Base-by-base conservation (phyloP, 2,113 vertebrate species). In the Microcebus griseorufus region DNA sequence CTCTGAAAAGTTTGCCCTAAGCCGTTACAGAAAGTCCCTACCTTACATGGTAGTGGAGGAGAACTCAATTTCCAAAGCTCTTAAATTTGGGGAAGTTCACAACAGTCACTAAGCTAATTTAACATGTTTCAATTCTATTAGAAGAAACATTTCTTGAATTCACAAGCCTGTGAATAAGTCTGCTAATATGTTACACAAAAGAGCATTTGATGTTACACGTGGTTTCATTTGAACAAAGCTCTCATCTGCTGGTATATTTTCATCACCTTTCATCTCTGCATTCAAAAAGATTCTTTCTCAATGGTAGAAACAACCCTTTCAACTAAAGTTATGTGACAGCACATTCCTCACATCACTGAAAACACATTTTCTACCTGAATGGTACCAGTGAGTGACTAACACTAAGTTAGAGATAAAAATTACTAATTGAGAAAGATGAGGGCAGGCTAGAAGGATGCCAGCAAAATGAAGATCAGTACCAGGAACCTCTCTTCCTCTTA, bases 301-400 rank as follows among this genome's bases (percentile, higher is more conserved):
- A 22, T 18, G 27, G n/a, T 10, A 95, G 20, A 64, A 93, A 87
- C 0, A 73, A 39, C 62, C 70, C 70, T 90, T 90, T 62, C 62
- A 62, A 82, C 27, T 42, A 79, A 89, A 93, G 69, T 82, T 48
- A 73, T 14, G 37, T 53, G 73, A 88, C 76, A 81, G 8, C 55
- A 93, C 69, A 80, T 70, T 91, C 90, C 78, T 84, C 89, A 90
- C 23, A 62, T 1, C 10, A 87, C 17, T 53, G 39, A 84, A 94
- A 92, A 34, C 10, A 17, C 92, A 42, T 55, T 82, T 93, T 37
- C 80, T 39, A 80, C 73, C 78, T 90, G 75, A 72, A 70, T 65
- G 69, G 92, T 92, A 95, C 75, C 85, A 96, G 75, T 27, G 55
- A 93, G 85, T 72, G 80, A 90, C 64, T 67, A 94, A 67, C 86